These are phyloP conservation scores for Nothocercus nigrocapillus DNA, from an alignment of 2,113 vertebrate genomes.

Conservation along the genomic window DNA sequence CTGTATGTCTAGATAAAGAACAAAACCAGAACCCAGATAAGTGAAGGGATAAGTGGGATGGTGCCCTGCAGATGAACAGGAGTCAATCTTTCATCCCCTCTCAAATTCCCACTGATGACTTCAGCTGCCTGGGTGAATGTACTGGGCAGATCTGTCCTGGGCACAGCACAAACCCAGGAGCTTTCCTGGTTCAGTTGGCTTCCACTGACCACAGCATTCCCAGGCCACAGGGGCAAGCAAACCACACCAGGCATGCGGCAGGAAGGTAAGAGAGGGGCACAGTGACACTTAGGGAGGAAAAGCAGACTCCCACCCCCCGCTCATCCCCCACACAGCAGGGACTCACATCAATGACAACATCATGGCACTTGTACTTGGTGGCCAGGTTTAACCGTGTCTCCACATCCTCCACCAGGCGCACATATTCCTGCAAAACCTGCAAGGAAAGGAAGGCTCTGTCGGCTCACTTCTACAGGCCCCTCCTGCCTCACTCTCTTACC, in stretches of 20 bases:
- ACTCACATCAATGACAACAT: conserved; percentile 92
- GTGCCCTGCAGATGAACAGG: not conserved
- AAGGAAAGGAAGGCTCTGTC: not conserved
- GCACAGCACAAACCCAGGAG: not conserved
- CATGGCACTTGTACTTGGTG: conserved; percentile 93
- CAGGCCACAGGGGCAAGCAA: not conserved
- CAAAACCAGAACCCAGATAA: conserved; percentile 32
- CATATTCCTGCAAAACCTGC: conserved; percentile 91
- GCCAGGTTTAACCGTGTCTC: conserved; percentile 87
- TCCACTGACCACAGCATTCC: not conserved
- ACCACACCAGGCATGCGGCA: not conserved
- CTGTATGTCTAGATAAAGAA: conserved; percentile 82
- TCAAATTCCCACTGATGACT: not conserved
- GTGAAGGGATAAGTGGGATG: not conserved
- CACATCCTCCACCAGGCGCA: conserved; percentile 88
- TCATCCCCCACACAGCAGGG: not conserved
- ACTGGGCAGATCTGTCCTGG: not conserved
- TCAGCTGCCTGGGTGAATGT: not conserved
- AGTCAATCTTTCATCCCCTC: not conserved
- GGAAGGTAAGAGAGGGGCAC: not conserved
- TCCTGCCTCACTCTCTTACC: not conserved
- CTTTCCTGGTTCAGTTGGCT: not conserved
- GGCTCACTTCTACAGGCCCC: not conserved
- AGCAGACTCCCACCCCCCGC: not conserved
- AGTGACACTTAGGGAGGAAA: not conserved